Conservation (phyloP, 2,797 vertebrate genomes). For the Epinephelus malabaricus region DNA sequence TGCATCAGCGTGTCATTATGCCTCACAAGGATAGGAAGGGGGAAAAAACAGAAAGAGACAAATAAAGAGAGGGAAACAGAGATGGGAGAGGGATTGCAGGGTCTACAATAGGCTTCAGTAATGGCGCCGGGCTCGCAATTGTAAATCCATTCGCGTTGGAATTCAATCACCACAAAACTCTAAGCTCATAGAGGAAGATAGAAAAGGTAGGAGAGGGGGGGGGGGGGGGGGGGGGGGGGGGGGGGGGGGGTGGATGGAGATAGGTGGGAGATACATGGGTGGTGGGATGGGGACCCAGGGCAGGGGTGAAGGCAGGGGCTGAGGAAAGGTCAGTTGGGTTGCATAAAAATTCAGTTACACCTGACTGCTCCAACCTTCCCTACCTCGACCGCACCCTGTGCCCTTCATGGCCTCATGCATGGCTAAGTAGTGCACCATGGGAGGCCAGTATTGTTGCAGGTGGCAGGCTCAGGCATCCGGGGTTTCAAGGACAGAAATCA, state of each 20-base stretch:
- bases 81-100: slow-evolving; percentile 38
- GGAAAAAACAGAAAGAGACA: slow-evolving; percentile 27
- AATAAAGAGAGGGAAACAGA: slow-evolving; percentile 19
- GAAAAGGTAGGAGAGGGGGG: slow-evolving; percentile 4
- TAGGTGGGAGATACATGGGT: background rate
- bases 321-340: slow-evolving; percentile 22
- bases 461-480: slow-evolving; percentile 19
- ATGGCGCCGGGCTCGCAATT: slow-evolving; percentile 55
- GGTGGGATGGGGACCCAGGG: slow-evolving; percentile 4
- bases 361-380: slow-evolving; percentile 33
- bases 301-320: slow-evolving; percentile 22
- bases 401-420: slow-evolving; percentile 45
- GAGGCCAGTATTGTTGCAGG: slow-evolving; percentile 32
- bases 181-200: slow-evolving; percentile 22
- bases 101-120: slow-evolving; percentile 41
- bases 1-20: slow-evolving; percentile 70
- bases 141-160: slow-evolving; percentile 68
- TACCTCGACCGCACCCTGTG: slow-evolving; percentile 14
- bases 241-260: background rate
- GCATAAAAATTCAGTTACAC: slow-evolving; percentile 46
- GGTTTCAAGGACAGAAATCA: slow-evolving; percentile 55
- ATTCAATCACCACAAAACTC: slow-evolving; percentile 70
- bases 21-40: slow-evolving; percentile 31
- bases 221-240: background rate
- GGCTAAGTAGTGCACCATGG: slow-evolving; percentile 56